These are phyloP conservation scores for Flexamia atlantica DNA, from an alignment of 2,888 invertebrate genomes.

Conservation along the genomic window DNA sequence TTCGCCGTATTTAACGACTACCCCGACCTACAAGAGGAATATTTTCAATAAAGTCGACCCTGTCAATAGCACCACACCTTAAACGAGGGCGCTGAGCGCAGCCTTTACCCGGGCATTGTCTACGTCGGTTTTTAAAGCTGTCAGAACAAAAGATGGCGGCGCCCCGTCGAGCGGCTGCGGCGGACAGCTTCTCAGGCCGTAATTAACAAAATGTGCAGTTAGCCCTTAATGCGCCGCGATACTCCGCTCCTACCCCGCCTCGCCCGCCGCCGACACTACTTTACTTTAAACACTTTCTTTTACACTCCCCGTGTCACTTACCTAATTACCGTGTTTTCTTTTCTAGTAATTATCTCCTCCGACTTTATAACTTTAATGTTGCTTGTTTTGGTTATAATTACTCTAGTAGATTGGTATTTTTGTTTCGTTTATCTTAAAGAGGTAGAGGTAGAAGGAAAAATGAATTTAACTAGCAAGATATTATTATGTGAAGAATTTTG, in stretches of 20 bases:
- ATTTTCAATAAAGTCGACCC: constrained; percentile 18
- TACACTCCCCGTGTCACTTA: constrained; percentile 43
- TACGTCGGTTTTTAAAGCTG: constrained; percentile 45
- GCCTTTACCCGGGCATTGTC: constrained; percentile 34
- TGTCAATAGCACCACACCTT: constrained; percentile 37
- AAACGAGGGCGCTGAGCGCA: not conserved
- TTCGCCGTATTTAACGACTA: not conserved
- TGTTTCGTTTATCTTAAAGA: too few species aligned
- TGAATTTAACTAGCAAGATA: too few species aligned
- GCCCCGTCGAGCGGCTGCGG: constrained; percentile 42
- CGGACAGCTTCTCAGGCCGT: constrained; percentile 37
- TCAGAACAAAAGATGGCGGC: constrained; percentile 58
- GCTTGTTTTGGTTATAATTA: not conserved
- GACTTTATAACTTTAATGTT: not conserved
- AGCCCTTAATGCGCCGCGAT: constrained; percentile 48
- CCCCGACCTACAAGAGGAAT: not conserved
- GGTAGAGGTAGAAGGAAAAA: too few species aligned
- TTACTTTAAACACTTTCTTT: constrained; percentile 24
- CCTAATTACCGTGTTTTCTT: constrained; percentile 31
- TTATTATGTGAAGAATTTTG: too few species aligned
- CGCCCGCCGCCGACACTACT: constrained; percentile 31
- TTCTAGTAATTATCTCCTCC: constrained; percentile 18
- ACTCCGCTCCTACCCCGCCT: constrained; percentile 30
- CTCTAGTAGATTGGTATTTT: too few species aligned
- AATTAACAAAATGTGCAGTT: constrained; percentile 57